These are phyloP conservation scores for Acanthiza pusilla DNA, from an alignment of 2,797 vertebrate genomes.

Conservation along the genomic window DNA sequence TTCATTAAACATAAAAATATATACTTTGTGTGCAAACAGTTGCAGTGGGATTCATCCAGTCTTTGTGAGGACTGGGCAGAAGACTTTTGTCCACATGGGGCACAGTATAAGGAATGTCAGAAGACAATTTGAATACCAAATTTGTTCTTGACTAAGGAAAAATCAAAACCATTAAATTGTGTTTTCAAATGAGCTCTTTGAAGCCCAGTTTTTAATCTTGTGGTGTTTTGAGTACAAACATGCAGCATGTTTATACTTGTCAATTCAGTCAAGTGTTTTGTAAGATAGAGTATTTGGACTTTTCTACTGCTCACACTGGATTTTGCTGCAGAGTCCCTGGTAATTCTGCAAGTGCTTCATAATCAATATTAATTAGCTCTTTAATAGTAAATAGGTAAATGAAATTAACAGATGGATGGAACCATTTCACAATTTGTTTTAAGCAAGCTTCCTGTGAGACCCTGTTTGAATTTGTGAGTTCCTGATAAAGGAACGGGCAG, in stretches of 20 bases:
- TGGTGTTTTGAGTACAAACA: background rate
- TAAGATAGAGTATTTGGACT: background rate
- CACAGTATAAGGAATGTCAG: background rate
- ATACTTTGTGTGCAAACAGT: background rate
- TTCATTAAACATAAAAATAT: background rate
- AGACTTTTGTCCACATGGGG: background rate
- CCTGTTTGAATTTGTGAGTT: background rate
- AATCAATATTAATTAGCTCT: background rate
- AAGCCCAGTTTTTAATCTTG: conserved; percentile 3
- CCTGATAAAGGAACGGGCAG: background rate
- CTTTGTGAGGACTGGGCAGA: background rate
- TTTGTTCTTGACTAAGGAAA: background rate
- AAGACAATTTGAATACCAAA: background rate
- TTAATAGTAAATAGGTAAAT: background rate
- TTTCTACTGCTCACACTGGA: background rate
- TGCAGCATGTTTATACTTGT: background rate
- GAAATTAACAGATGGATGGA: background rate
- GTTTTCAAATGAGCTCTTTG: background rate
- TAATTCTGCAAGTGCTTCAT: background rate
- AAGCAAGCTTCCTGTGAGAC: background rate
- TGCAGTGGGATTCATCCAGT: background rate
- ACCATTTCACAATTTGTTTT: background rate
- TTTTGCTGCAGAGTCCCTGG: background rate
- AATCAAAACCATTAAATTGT: background rate
- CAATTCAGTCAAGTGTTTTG: background rate